Base-by-base conservation (phyloP, 2,113 vertebrate species). In the Isurus oxyrinchus region DNA sequence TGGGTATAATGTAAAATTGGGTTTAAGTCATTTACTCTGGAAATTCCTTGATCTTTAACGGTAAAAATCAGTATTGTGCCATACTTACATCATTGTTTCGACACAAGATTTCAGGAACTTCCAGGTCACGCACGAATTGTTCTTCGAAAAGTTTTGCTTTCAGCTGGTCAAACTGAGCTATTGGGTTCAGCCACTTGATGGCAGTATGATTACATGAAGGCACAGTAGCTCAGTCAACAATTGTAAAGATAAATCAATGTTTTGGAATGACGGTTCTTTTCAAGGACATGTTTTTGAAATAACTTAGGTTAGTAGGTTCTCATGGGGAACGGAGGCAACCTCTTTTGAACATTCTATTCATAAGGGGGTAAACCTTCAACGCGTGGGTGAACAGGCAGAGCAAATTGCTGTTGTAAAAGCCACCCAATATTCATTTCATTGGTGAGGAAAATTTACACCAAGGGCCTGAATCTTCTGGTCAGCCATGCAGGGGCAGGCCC, bases 131-230 rank as follows among this genome's bases (percentile, higher is more conserved):
- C 21, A 2, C 61, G 14, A 10, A 21, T 86, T 49, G 21, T 49
- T 49, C 21, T 25, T 5, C 53, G 40, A 21, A 49, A 87, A 23
- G 84, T 49, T 87, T 87, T 55, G 25, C 69, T 8, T 72, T 31
- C 1, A 72, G 31, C 72, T 35, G 35, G 79, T 57, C 53, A 90
- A 90, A 11, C 55, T 13, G 55, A 57, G 55, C 27, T 91, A 16
- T 59, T 57, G 5, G 40, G 21, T 40, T 94, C 59, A 63, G 57
- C 61, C 90, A 63, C 59, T 94, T 63, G 90, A 94, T 94, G 90
- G 90, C 90, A 94, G 90, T 94, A 94, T 63, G 40, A 61, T 40
- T 94, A 63, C 90, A 94, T 94, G 90, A 94, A 94, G 27, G 5
- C 31, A n/a, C 53, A n/a, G 2, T 0, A 16, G 57, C 35, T 16